Conservation (phyloP, 2,113 vertebrate species). For the Toxotes jaculatrix region DNA sequence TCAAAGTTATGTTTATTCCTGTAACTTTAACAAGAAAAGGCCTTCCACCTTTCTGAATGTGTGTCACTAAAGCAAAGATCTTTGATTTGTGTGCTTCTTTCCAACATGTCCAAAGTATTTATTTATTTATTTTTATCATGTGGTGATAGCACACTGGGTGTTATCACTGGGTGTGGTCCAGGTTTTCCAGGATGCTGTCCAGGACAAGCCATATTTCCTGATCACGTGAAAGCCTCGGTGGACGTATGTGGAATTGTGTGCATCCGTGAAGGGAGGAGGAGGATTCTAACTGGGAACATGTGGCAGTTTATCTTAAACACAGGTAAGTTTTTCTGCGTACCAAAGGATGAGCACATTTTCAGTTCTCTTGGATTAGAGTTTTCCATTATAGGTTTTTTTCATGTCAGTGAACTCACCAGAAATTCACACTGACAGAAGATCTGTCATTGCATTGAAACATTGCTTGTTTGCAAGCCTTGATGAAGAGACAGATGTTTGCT, state of each 20-base stretch:
- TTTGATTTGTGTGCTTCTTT: too few relatives aligned
- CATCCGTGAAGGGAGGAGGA: neutral
- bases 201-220: slow-evolving; percentile 14
- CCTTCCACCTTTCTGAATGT: neutral
- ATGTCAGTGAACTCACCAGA: neutral
- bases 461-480: neutral
- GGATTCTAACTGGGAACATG: neutral
- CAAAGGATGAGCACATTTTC: neutral
- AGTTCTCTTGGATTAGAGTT: neutral
- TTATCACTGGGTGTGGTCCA: slow-evolving; percentile 18
- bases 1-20: neutral
- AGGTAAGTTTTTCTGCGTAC: neutral
- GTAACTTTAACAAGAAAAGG: neutral
- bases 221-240: neutral
- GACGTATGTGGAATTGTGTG: neutral
- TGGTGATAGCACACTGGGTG: slow-evolving; percentile 13
- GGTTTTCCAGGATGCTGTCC: slow-evolving; percentile 16
- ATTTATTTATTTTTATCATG: neutral
- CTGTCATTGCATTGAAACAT: neutral
- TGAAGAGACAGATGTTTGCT: neutral
- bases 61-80: neutral
- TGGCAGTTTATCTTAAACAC: neutral
- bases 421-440: neutral
- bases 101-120: neutral
- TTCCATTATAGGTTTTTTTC: neutral